Conservation (phyloP, 2,888 invertebrate species). For the Oxytorus armatus region DNA sequence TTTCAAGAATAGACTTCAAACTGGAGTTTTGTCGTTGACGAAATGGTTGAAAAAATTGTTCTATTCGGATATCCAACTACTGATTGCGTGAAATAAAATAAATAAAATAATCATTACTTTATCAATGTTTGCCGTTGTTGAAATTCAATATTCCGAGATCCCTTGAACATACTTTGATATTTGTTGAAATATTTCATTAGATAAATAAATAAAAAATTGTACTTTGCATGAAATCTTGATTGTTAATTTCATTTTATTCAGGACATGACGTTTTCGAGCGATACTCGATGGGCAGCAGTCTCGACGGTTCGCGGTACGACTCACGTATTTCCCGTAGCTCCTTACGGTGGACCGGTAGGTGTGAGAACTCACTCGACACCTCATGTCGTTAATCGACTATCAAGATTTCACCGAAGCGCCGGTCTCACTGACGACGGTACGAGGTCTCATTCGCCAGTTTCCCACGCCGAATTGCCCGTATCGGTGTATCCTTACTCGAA, state of each 20-base stretch:
- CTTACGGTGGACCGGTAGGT: slow-evolving; percentile 96
- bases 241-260: slow-evolving; percentile 66
- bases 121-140: too few relatives aligned
- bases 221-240: neutral
- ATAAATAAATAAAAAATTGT: neutral
- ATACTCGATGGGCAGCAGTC: slow-evolving; percentile 98
- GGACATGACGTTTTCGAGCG: slow-evolving; percentile 96
- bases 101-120: too few relatives aligned
- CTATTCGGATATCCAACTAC: too few relatives aligned
- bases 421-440: slow-evolving; percentile 91
- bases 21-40: too few relatives aligned
- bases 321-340: slow-evolving; percentile 98
- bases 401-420: slow-evolving; percentile 98
- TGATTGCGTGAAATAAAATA: too few relatives aligned
- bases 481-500: slow-evolving; percentile 90
- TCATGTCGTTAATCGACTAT: slow-evolving; percentile 96
- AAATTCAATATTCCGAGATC: too few relatives aligned
- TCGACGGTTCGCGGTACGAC: slow-evolving; percentile 98
- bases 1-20: too few relatives aligned
- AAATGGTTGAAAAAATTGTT: too few relatives aligned
- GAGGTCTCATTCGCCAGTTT: slow-evolving; percentile 90
- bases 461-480: slow-evolving; percentile 84
- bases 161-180: too few relatives aligned
- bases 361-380: slow-evolving; percentile 97
- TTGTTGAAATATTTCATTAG: too few relatives aligned